Base-by-base conservation (phyloP, 1,140 invertebrate genomes). In the Drosophila miranda region DNA sequence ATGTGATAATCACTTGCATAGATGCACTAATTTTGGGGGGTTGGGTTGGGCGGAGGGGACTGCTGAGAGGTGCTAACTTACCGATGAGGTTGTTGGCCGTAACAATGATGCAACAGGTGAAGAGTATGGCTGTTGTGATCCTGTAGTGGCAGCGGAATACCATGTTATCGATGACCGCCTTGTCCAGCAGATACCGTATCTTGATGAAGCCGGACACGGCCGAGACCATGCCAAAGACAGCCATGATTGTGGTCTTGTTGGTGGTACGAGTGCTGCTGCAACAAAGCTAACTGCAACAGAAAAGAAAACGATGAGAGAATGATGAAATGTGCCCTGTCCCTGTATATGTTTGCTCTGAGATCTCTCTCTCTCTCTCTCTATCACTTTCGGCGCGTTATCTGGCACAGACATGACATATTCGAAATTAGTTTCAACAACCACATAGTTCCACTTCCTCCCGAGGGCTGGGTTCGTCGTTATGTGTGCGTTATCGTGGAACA, bases 91-190 rank as follows among this genome's bases (percentile, higher is more conserved):
- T 96, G 91, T 96, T 96, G 53, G 96, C 96, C 6, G 97, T 97
- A 30, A 98, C 95, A 55, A 98, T 94, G 74, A 98, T 95, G 91
- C 96, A 97, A 91, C 94, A 96, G 13, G 96, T 93, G 89, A 98
- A 97, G 11, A 98, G 92, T 76, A 97, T 95, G 38, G 97, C 95
- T 26, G 96, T 95, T 0, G 97, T 98, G 83, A 97, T 94, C 90
- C 96, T 94, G 90, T 98, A 98, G 89, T 98, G 97, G 70, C 97
- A 95, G 61, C 97, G 93, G 92, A 98, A 98, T 6, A 97, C 94
- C 93, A 96, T 95, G 90, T 97, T 97, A 92, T 98, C 97, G 78
- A 97, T 97, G 63, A 96, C 92, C 57, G 96, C 96, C 89, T 95
- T 96, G 93, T 97, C 96, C 84, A 96, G 93, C 53, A 96, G 93